Base-by-base conservation (phyloP, 2,888 invertebrate genomes). In the Blera fallax region DNA sequence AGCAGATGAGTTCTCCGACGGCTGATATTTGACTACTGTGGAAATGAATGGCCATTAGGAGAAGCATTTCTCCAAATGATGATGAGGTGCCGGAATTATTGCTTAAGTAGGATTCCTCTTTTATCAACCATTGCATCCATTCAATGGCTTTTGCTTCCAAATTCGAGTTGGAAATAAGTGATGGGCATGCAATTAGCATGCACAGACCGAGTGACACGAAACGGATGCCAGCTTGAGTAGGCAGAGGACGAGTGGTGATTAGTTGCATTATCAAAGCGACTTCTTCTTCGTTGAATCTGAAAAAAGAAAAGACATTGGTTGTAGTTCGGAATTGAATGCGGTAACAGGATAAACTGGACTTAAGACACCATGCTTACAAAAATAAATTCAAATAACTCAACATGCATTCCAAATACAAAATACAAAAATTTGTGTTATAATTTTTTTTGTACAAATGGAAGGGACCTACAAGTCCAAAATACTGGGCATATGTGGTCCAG, bases 11-110 rank as follows among this genome's bases (percentile, higher is more conserved):
- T 90, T 99, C 99, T 70, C 97, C 96, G 69, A 99, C 98, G 5
- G 98, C 98, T 67, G 96, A 95, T 84, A 98, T 93, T 92, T 99
- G 98, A 90, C 98, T 98, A 88, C 98, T 97, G 91, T 99, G 99
- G 91, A 99, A 99, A 91, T 99, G 98, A 87, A 99, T 98, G 0
- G 99, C 99, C 94, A 99, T 97, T 80, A 99, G 93, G 0, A 99
- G 94, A 65, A 99, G 93, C 97, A 99, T 98, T 93, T 99, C 98
- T 1, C 98, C 98, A 90, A 98, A 97, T 1, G 98, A 98, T 0
- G 97, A 97, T 1, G 96, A 95, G 0, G 96, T 96, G 0, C 97
- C 97, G 56, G 96, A 96, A 32, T 95, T 96, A 64, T 95, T 95
- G 92, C 97, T 96, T 90, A 97, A 97, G 91, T 97, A 97, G 0